A percentile compares a stretch with the other conserved stretches of the same genome.
Evolutionary conservation across 1,140 invertebrate species (phyloP).

Genomic region (Drosophila parabipectinata): DNA sequence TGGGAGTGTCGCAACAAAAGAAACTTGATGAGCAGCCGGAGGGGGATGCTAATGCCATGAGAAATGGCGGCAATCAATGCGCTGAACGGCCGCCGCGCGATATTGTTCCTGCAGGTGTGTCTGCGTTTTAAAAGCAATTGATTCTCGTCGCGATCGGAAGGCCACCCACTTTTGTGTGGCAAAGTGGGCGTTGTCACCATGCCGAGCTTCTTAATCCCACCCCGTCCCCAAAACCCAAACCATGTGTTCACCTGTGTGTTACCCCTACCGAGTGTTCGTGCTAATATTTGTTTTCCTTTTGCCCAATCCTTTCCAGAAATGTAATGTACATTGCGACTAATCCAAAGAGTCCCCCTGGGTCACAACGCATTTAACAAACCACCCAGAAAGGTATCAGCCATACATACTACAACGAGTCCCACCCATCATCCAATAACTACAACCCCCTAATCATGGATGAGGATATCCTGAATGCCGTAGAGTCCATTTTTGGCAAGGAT

Average conservation of each 20-base stretch:
- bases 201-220: conserved; percentile 31
- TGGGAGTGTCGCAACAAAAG: conserved; percentile 26
- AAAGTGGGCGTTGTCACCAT: conserved; percentile 60
- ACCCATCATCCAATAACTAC: neutral
- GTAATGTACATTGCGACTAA: conserved; percentile 71
- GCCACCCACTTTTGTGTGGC: conserved; percentile 52
- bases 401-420: conserved; percentile 28
- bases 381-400: conserved; percentile 43
- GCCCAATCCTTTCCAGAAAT: conserved; percentile 60
- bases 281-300: conserved; percentile 31
- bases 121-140: conserved; percentile 9
- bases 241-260: conserved; percentile 31
- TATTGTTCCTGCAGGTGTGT: conserved; percentile 73
- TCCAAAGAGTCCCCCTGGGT: conserved; percentile 74
- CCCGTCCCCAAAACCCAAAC: conserved; percentile 9
- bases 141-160: conserved; percentile 32
- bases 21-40: conserved; percentile 28
- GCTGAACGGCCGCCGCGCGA: conserved; percentile 49
- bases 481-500: conserved; percentile 90
- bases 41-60: conserved; percentile 55
- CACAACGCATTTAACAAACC: conserved; percentile 70
- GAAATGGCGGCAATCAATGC: conserved; percentile 33
- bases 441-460: conserved; percentile 86
- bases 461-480: conserved; percentile 91
- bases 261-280: conserved; percentile 18